phyloP scores from a whole-genome alignment of 30 jellyfish, hydroid and myxozoan species.

The Clytia hemisphaerica region DNA sequence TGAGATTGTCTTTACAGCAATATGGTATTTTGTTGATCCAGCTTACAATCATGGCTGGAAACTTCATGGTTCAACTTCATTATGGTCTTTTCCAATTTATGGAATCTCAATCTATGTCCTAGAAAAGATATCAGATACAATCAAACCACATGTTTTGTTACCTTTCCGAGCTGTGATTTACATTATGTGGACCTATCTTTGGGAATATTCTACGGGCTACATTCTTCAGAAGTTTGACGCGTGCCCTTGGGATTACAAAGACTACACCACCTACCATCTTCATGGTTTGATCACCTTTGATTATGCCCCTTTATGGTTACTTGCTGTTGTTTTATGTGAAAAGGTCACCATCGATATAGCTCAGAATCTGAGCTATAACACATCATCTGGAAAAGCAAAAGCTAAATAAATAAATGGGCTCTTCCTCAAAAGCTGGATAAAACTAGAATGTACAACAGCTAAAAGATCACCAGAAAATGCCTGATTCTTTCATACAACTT shows the following conservation, averaged over 20 bases:
- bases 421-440: too few species aligned
- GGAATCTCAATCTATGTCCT: constrained; percentile 53
- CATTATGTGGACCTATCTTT: constrained; percentile 76
- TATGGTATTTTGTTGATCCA: constrained; percentile 61
- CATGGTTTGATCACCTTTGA: constrained; percentile 82
- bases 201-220: constrained; percentile 85
- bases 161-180: constrained; percentile 52
- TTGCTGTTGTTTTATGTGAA: constrained; percentile 75
- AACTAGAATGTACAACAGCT: too few species aligned
- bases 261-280: constrained; percentile 65
- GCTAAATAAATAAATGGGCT: too few species aligned
- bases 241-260: constrained; percentile 91
- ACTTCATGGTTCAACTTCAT: constrained; percentile 82
- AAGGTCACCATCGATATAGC: constrained; percentile 64
- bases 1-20: constrained; percentile 83
- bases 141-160: constrained; percentile 32
- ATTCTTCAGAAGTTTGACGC: constrained; percentile 76
- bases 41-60: constrained; percentile 66
- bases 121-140: constrained; percentile 48
- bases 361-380: constrained; percentile 31
- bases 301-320: constrained; percentile 88
- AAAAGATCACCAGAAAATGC: too few species aligned
- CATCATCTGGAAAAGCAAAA: too few species aligned
- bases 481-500: too few species aligned
- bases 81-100: constrained; percentile 94